These are phyloP conservation scores for Melanostoma mellinum DNA, from an alignment of 2,888 invertebrate species.

Conservation along the genomic window DNA sequence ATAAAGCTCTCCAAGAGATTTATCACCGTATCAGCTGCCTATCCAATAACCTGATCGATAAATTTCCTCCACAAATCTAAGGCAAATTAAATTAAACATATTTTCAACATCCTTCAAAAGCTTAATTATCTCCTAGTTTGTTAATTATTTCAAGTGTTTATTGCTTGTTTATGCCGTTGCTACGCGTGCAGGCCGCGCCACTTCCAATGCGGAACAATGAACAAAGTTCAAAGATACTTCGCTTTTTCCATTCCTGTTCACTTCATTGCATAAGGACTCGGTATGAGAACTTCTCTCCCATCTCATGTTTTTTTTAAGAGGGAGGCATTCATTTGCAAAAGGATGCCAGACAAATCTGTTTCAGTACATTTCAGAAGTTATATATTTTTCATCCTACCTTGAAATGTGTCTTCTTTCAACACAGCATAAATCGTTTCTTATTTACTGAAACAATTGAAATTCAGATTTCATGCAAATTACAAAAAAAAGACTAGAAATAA, in stretches of 20 bases:
- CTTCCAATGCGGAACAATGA: neutral
- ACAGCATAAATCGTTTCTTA: constrained; percentile 45
- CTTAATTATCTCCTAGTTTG: constrained; percentile 3
- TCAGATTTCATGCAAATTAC: constrained; percentile 66
- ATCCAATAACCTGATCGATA: no score
- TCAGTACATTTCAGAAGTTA: constrained; percentile 29
- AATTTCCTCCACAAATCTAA: neutral
- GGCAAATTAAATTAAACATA: constrained; percentile 26
- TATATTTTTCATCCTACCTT: constrained; percentile 27
- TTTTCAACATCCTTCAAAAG: neutral
- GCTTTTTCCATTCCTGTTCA: constrained; percentile 1
- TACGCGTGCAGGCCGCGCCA: no score
- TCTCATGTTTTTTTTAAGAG: neutral
- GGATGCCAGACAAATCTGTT: constrained; percentile 28
- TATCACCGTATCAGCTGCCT: no score
- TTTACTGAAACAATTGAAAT: constrained; percentile 64
- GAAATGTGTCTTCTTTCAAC: constrained; percentile 36
- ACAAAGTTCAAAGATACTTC: neutral
- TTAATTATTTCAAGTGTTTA: neutral
- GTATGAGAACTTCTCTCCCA: neutral
- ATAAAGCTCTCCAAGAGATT: no score
- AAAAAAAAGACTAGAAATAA: constrained; percentile 9
- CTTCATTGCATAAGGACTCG: neutral
- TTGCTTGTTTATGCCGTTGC: neutral
- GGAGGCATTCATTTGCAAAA: constrained; percentile 17